Percentiles rank a stretch among this genome's conserved stretches.
Evolutionary conservation across 2,888 invertebrate species (phyloP).

Genomic region (Tachystola acroxantha): DNA sequence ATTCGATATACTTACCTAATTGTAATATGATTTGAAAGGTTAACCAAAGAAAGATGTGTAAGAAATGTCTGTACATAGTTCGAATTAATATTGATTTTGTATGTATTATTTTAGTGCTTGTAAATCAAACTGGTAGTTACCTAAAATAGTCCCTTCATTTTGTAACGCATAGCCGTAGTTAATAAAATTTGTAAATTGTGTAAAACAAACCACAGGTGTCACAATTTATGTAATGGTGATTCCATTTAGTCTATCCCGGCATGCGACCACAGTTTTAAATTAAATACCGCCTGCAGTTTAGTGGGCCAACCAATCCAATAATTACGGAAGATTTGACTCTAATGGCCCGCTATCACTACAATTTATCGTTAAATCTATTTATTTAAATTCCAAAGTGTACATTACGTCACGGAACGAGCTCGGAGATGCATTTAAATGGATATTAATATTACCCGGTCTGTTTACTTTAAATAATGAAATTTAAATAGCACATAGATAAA

Average conservation of each 20-base stretch:
- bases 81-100: no score
- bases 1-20: no score
- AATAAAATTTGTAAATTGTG: neutral
- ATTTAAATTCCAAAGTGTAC: conserved; percentile 43
- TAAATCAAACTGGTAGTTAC: no score
- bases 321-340: conserved; percentile 52
- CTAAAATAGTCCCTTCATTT: no score
- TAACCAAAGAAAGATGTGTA: no score
- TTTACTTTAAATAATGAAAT: conserved; percentile 52
- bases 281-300: conserved; percentile 62
- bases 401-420: conserved; percentile 27
- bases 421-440: conserved; percentile 25
- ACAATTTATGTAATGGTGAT: conserved; percentile 10
- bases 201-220: conserved; percentile 7
- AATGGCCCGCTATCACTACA: conserved; percentile 47
- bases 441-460: conserved; percentile 42
- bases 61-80: no score
- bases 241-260: conserved; percentile 10
- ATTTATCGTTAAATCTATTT: conserved; percentile 50
- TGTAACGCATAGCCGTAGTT: no score
- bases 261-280: conserved; percentile 23
- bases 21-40: no score
- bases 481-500: conserved; percentile 22
- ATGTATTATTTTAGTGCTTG: no score
- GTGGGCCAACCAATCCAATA: conserved; percentile 38